Evolutionary conservation across 1,140 invertebrate genomes (phyloP).

Genomic region (Lordiphosa collinella): DNA sequence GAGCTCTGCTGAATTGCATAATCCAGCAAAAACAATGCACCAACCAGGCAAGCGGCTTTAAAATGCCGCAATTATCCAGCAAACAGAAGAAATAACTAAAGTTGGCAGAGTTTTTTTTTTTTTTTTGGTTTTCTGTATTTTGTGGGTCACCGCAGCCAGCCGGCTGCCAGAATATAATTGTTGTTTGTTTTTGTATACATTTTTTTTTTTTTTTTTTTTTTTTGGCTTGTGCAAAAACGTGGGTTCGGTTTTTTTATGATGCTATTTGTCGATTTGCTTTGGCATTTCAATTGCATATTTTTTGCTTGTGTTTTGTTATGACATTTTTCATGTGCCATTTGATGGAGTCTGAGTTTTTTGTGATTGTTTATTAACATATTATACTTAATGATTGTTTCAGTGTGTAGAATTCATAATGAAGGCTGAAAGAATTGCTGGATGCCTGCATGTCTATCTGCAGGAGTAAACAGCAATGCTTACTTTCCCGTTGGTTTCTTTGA

Average conservation of each 20-base stretch:
- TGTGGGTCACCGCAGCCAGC: conserved; percentile 49
- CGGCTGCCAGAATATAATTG: conserved; percentile 51
- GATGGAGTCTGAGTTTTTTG: conserved; percentile 12
- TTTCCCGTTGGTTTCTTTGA: too few relatives aligned
- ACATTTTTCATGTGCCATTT: conserved; percentile 56
- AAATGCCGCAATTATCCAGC: conserved; percentile 71
- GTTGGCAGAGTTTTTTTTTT: conserved; percentile 19
- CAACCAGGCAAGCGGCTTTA: conserved; percentile 53
- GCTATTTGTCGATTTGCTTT: conserved; percentile 31
- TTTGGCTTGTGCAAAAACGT: neutral
- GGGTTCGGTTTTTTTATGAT: conserved; percentile 16
- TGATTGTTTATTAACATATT: conserved; percentile 36
- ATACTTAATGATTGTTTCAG: conserved; percentile 17
- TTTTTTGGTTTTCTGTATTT: conserved; percentile 14
- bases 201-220: conserved; percentile 26
- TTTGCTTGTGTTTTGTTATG: conserved; percentile 28
- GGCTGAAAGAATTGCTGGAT: too few relatives aligned
- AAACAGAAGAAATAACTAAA: conserved; percentile 41
- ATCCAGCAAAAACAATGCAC: conserved; percentile 62
- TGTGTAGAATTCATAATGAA: conserved; percentile 1
- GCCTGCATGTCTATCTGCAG: too few relatives aligned
- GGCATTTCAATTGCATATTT: conserved; percentile 57
- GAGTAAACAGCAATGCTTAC: too few relatives aligned
- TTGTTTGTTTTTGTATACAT: conserved; percentile 13
- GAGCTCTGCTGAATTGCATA: conserved; percentile 51